phyloP scores from a whole-genome alignment of 2,113 vertebrate species.

The Abramis brama region DNA sequence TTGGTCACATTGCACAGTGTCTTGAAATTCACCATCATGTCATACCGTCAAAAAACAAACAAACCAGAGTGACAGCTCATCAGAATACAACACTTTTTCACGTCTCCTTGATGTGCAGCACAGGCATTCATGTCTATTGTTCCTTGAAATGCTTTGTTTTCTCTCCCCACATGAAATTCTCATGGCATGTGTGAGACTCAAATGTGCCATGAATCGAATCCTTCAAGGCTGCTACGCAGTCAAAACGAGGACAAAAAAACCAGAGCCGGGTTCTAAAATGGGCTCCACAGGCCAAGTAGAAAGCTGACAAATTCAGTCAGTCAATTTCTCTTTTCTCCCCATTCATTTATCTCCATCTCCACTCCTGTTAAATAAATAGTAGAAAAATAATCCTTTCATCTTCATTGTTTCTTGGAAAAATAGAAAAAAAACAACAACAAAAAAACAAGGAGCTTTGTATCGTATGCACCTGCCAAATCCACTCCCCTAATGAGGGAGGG shows the following conservation, averaged over 20 bases:
- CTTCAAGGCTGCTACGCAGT: slow-evolving; percentile 36
- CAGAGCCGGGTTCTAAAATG: background rate
- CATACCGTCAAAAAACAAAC: slow-evolving; percentile 3
- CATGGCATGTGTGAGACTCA: slow-evolving; percentile 30
- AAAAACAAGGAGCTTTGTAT: slow-evolving; percentile 80
- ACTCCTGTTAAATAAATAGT: slow-evolving; percentile 97
- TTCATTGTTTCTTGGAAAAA: slow-evolving; percentile 68
- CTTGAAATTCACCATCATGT: slow-evolving; percentile 31
- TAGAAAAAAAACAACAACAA: slow-evolving; percentile 62
- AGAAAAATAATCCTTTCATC: slow-evolving; percentile 98
- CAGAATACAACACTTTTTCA: slow-evolving; percentile 43
- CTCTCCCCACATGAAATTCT: slow-evolving; percentile 26
- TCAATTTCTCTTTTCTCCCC: background rate
- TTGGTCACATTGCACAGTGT: slow-evolving; percentile 39
- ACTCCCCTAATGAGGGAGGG: slow-evolving; percentile 3
- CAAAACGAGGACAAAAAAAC: background rate
- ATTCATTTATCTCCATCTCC: slow-evolving; percentile 50
- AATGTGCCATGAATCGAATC: slow-evolving; percentile 31
- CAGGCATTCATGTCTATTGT: slow-evolving; percentile 29
- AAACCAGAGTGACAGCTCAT: slow-evolving; percentile 40
- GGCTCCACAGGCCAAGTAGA: background rate
- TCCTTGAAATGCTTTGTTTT: slow-evolving; percentile 34
- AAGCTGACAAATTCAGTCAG: slow-evolving; percentile 24
- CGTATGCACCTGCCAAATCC: slow-evolving; percentile 56
- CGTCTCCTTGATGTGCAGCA: slow-evolving; percentile 32